phyloP scores from a whole-genome alignment of 2,888 invertebrate species.

The Cinara cedri region DNA sequence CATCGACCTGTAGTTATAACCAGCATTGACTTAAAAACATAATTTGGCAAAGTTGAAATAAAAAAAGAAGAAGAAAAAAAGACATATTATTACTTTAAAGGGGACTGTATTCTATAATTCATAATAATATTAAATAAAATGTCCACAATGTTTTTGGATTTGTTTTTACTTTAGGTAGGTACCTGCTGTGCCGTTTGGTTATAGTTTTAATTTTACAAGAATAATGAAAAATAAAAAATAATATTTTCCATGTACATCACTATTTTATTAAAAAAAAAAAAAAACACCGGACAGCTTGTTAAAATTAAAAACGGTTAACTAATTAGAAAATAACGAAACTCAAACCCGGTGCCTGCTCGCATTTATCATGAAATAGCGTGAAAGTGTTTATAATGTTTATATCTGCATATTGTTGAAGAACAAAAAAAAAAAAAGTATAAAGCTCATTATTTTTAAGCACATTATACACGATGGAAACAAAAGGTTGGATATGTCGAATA shows the following conservation, averaged over 20 bases:
- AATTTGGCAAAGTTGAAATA: too few relatives aligned
- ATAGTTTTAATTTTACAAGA: background rate
- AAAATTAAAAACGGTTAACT: background rate
- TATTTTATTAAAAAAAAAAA: background rate
- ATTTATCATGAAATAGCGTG: background rate
- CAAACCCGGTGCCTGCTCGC: background rate
- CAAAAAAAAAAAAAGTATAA: background rate
- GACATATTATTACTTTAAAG: too few relatives aligned
- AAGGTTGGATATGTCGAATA: constrained; percentile 35
- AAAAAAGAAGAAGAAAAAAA: too few relatives aligned
- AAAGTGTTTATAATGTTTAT: constrained; percentile 1
- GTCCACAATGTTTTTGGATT: too few relatives aligned
- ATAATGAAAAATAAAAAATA: background rate
- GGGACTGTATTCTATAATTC: too few relatives aligned
- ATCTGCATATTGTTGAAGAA: background rate
- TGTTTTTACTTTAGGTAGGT: too few relatives aligned
- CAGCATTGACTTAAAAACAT: too few relatives aligned
- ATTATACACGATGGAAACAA: constrained; percentile 20
- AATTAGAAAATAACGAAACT: constrained; percentile 24
- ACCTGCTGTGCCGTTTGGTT: background rate
- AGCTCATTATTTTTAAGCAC: constrained; percentile 30
- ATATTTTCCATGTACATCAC: background rate
- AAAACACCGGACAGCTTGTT: background rate
- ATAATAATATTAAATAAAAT: too few relatives aligned
- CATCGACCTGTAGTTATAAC: too few relatives aligned